phyloP scores from a whole-genome alignment of 1,140 invertebrate genomes.

The Drosophila tsacasi region DNA sequence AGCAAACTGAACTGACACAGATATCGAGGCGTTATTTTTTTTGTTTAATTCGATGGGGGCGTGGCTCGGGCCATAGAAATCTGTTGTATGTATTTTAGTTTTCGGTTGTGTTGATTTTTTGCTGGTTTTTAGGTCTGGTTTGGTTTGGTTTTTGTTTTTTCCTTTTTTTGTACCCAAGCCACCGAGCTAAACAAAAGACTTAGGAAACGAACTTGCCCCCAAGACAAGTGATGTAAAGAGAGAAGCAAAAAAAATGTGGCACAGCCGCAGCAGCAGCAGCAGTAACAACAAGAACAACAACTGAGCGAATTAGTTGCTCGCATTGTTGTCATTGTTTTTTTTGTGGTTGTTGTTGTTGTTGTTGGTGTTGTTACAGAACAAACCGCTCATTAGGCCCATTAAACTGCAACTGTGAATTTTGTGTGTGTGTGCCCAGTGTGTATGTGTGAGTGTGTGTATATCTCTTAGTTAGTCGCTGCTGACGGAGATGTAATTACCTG shows the following conservation, averaged over 20 bases:
- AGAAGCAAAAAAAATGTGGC: conserved; percentile 58
- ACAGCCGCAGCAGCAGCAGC: conserved; percentile 51
- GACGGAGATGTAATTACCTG: conserved; percentile 65
- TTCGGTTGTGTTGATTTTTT: conserved; percentile 41
- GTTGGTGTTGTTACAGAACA: conserved; percentile 72
- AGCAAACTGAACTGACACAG: conserved; percentile 27
- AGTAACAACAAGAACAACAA: conserved; percentile 32
- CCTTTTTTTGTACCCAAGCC: conserved; percentile 72
- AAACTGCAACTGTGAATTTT: conserved; percentile 73
- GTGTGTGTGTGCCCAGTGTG: conserved; percentile 21
- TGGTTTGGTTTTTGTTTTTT: conserved; percentile 10
- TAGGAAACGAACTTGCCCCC: conserved; percentile 82
- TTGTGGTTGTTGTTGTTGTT: conserved; percentile 22
- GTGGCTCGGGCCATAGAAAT: conserved; percentile 48
- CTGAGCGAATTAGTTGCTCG: conserved; percentile 66
- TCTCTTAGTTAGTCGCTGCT: conserved; percentile 46
- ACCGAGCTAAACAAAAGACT: conserved; percentile 72
- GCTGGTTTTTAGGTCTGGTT: conserved; percentile 30
- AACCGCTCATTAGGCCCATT: conserved; percentile 80
- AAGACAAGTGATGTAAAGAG: conserved; percentile 70
- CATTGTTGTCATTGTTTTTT: conserved; percentile 43
- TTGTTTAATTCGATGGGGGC: conserved; percentile 32
- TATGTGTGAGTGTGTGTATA: conserved; percentile 5
- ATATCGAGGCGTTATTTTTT: conserved; percentile 30
- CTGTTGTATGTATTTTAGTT: conserved; percentile 39